These are phyloP conservation scores for Eospalax fontanierii DNA, from an alignment of 2,797 vertebrate species.

Conservation along the genomic window DNA sequence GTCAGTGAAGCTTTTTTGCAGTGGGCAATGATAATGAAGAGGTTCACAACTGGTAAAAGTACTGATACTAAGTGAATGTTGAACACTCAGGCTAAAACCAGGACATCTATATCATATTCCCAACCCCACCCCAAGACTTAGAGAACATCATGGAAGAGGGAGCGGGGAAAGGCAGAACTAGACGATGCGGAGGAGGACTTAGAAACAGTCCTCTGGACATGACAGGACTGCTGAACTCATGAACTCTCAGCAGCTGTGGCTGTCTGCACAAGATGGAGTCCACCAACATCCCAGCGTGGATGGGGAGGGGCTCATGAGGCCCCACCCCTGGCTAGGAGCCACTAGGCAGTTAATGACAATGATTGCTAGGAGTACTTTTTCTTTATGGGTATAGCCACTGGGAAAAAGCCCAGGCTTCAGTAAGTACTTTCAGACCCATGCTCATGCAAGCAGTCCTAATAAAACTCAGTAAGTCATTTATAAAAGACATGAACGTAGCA, in stretches of 20 bases:
- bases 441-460: neutral
- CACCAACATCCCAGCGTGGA: neutral
- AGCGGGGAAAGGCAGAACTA: neutral
- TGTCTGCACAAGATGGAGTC: neutral
- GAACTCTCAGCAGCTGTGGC: neutral
- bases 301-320: neutral
- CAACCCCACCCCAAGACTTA: neutral
- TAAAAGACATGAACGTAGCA: neutral
- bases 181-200: neutral
- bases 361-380: neutral
- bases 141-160: neutral
- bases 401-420: neutral
- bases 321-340: neutral
- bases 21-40: neutral
- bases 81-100: neutral
- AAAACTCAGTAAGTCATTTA: neutral
- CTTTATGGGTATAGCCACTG: neutral
- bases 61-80: neutral
- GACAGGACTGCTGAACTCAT: too few relatives aligned
- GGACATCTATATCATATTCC: neutral
- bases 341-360: neutral
- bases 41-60: neutral
- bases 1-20: neutral
- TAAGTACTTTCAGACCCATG: neutral
- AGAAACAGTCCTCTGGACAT: neutral